These are phyloP conservation scores for Glaucopsyche alexis DNA, from an alignment of 2,888 invertebrate genomes.

Conservation along the genomic window DNA sequence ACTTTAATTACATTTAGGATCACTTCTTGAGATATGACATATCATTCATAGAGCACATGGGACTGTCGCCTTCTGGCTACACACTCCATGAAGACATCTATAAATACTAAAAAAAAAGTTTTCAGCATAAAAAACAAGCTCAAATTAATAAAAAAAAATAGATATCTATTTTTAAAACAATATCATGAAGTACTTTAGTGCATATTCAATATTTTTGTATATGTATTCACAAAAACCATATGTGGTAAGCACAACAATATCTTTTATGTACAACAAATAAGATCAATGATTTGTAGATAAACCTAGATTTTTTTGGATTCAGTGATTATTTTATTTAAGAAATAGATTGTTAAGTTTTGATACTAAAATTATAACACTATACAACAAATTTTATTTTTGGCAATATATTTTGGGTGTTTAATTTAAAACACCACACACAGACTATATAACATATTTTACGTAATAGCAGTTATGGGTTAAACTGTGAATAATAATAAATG, in stretches of 20 bases:
- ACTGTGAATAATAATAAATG: neutral
- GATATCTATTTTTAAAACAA: neutral
- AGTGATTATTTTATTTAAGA: neutral
- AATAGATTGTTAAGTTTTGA: neutral
- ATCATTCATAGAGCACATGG: neutral
- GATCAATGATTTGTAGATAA: neutral
- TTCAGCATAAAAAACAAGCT: neutral
- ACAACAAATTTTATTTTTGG: slow-evolving; percentile 11
- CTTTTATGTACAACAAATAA: neutral
- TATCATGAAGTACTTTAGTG: neutral
- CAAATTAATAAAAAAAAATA: neutral
- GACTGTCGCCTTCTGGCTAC: neutral
- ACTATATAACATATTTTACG: neutral
- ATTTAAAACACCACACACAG: neutral
- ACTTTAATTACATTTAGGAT: neutral
- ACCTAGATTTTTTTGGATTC: neutral
- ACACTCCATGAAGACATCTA: neutral
- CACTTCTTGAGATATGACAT: neutral
- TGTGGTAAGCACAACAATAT: neutral
- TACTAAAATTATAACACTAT: neutral
- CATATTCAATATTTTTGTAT: neutral
- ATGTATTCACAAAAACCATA: neutral
- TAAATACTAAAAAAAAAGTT: neutral
- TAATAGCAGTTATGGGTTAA: neutral
- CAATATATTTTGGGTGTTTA: neutral